These are phyloP conservation scores for Hymenochirus boettgeri DNA, from an alignment of 2,113 vertebrate species.

Conservation along the genomic window DNA sequence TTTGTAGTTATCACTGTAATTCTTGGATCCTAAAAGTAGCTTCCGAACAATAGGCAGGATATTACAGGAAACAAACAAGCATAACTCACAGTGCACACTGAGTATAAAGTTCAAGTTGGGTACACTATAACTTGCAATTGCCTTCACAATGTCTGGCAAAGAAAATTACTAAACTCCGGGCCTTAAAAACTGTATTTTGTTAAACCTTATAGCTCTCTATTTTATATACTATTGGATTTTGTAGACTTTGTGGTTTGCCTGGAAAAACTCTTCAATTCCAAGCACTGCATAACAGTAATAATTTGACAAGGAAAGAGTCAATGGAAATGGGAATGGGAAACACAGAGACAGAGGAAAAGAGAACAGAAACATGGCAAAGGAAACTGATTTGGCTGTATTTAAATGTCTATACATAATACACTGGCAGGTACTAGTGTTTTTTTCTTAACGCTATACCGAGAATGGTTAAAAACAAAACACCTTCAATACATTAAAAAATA, in stretches of 20 bases:
- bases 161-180: constrained; percentile 39
- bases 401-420: no score
- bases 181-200: constrained; percentile 38
- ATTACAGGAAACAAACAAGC: constrained; percentile 32
- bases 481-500: no score
- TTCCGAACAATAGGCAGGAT: constrained; percentile 20
- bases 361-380: no score
- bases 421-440: no score
- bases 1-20: constrained; percentile 25
- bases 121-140: constrained; percentile 37
- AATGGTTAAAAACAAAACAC: no score
- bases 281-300: not conserved
- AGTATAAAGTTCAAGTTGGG: constrained; percentile 33
- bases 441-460: no score
- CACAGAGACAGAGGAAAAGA: no score
- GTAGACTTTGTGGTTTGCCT: not conserved
- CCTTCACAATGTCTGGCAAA: constrained; percentile 34
- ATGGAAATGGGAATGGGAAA: no score
- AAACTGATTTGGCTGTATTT: no score
- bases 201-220: constrained; percentile 27
- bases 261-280: not conserved
- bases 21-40: constrained; percentile 13
- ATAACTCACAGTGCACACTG: constrained; percentile 26
- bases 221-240: constrained; percentile 33
- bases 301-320: no score